Conservation (phyloP, 2,797 vertebrate genomes). For the Chaetodon trifasciatus region DNA sequence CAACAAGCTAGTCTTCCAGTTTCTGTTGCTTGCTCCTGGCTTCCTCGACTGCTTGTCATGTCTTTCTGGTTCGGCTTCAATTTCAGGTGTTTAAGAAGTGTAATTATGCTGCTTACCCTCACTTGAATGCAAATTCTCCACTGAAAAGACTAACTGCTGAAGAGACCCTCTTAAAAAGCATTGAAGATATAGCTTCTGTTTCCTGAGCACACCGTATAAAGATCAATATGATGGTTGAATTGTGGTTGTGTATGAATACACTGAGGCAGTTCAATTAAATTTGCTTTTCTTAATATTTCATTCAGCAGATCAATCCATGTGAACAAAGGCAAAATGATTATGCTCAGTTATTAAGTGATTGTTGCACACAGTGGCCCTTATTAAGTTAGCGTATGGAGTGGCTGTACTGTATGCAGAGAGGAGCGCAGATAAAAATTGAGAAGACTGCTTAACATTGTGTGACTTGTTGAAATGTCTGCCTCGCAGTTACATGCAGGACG, state of each 20-base stretch:
- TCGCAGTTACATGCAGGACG: constrained; percentile 20
- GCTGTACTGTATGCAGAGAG: constrained; percentile 9
- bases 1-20: constrained; percentile 39
- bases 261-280: not conserved
- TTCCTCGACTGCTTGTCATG: constrained; percentile 16
- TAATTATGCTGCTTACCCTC: constrained; percentile 6
- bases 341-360: not conserved
- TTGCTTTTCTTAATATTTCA: not conserved
- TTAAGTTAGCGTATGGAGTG: not conserved
- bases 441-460: constrained; percentile 27
- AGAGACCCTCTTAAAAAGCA: not conserved
- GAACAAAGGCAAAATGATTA: not conserved
- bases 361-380: constrained; percentile 6
- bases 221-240: constrained; percentile 9
- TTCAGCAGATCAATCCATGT: not conserved
- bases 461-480: constrained; percentile 46
- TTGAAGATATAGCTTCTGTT: not conserved
- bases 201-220: not conserved
- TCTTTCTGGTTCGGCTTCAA: constrained; percentile 27
- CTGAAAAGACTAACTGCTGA: constrained; percentile 1
- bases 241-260: not conserved
- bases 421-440: constrained; percentile 19
- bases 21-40: constrained; percentile 42
- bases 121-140: constrained; percentile 19
- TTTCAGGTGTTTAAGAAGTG: constrained; percentile 29